Conservation (phyloP, 2,797 vertebrate genomes). For the Coluber constrictor region DNA sequence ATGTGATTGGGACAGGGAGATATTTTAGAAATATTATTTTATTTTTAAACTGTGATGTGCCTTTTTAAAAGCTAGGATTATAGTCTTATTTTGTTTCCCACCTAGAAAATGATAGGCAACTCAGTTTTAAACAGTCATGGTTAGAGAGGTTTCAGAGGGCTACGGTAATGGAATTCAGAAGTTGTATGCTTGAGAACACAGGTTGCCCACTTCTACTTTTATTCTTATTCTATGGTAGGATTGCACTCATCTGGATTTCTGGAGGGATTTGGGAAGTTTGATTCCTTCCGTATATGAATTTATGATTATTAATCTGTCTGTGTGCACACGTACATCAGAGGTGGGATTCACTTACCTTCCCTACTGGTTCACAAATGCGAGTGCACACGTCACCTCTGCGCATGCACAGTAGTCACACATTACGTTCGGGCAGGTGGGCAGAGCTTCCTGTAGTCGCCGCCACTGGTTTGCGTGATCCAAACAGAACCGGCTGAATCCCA, state of each 20-base stretch:
- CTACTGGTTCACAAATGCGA: too few species aligned
- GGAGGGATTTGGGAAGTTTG: not conserved
- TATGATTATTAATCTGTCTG: not conserved
- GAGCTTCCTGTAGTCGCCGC: too few species aligned
- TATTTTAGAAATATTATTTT: not conserved
- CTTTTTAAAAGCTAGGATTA: not conserved
- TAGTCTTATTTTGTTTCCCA: not conserved
- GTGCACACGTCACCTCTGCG: too few species aligned
- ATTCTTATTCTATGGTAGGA: not conserved
- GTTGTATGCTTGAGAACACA: not conserved
- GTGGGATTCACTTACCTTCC: too few species aligned
- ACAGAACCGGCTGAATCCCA: too few species aligned
- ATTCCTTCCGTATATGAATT: not conserved
- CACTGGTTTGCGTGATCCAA: too few species aligned
- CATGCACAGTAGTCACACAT: too few species aligned
- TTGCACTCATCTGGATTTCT: not conserved
- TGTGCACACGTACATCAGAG: not conserved
- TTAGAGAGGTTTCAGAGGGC: not conserved
- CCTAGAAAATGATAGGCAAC: not conserved
- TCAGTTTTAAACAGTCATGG: not conserved
- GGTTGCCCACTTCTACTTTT: not conserved
- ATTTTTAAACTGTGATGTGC: not conserved
- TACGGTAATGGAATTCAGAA: not conserved
- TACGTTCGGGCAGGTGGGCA: too few species aligned
- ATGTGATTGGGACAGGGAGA: not conserved